Evolutionary conservation across 2,113 vertebrate genomes (phyloP), one percentile per base, ranked within the genome.

Genomic region (Neogobius melanostomus): DNA sequence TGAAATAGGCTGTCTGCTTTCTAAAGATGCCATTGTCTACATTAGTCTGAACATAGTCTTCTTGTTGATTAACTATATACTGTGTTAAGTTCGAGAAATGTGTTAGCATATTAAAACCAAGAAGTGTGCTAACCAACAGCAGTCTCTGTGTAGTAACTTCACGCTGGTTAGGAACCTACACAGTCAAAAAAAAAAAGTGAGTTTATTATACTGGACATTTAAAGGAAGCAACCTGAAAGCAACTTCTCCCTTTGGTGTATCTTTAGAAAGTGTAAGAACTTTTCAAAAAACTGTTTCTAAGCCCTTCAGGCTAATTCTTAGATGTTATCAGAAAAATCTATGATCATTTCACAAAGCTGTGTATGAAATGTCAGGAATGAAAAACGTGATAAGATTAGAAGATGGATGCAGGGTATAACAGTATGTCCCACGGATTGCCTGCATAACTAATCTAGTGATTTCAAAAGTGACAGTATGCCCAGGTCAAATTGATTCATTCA

Each of bases 331-430:
- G 15, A 44, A 61, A 61, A 44, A 44, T 61, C 42, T 9, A 61
- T 43, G 42, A 61, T 61, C 14, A 61, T 61, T 61, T 61, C 42
- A 61, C 7, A 61, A 60, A 43, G 42, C 45, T 61, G 59, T 61
- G 42, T 61, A 61, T 44, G 14, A 61, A 61, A 61, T 61, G 59
- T 61, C 59, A 61, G 42, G 42, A 45, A 44, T 45, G 59, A 44
- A 44, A 61, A 36, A 9, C 42, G n/a, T 43, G 42, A 61, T 16
- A 45, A 42, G 42, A 45, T 44, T 44, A 8, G 14, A 45, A 45
- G 44, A 44, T 15, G 59, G 14, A 43, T 43, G 6, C 42, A 1
- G 14, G 12, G 8, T 61, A 43, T 60, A 16, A 7, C 59, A 36
- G 12, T 16, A 44, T 61, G 16, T 44, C 42, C 59, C 59, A 61